A percentile compares a stretch with the other conserved stretches of the same genome.
Conservation (phyloP, 2,113 vertebrate species). For the Corythornis cristatus region DNA sequence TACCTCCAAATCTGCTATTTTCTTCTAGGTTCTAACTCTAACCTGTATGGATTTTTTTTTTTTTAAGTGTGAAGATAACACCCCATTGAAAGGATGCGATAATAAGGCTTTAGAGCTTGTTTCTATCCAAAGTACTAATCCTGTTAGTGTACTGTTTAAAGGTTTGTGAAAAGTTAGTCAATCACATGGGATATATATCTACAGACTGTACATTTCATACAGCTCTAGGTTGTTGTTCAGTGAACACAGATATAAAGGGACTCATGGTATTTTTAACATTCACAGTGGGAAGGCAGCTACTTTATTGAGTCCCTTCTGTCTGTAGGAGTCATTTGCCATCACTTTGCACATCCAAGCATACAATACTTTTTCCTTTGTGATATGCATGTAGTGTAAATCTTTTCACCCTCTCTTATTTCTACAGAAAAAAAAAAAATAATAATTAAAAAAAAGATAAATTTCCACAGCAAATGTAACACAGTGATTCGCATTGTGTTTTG, state of each 20-base stretch:
- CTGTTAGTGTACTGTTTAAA: constrained; percentile 41
- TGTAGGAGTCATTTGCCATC: background rate
- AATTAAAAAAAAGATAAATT: background rate
- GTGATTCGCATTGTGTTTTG: background rate
- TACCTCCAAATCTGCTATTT: constrained; percentile 50
- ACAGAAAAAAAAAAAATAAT: background rate
- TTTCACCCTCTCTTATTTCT: background rate
- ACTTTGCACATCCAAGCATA: background rate
- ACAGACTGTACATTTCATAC: background rate
- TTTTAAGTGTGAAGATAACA: background rate
- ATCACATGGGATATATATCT: constrained; percentile 26
- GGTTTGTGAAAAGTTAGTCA: constrained; percentile 36
- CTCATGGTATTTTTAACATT: background rate
- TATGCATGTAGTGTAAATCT: background rate
- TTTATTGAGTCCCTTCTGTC: background rate
- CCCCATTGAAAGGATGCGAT: constrained; percentile 7
- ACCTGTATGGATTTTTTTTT: background rate
- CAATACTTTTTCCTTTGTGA: background rate
- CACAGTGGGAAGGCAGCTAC: background rate
- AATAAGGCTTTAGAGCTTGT: constrained; percentile 34
- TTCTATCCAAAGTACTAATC: constrained; percentile 49
- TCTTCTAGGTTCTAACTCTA: constrained; percentile 21
- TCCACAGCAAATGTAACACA: background rate
- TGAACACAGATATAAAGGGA: background rate
- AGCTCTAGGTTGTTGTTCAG: background rate